phyloP scores from a whole-genome alignment of 2,797 vertebrate genomes.

The Rhynchonycteris naso region DNA sequence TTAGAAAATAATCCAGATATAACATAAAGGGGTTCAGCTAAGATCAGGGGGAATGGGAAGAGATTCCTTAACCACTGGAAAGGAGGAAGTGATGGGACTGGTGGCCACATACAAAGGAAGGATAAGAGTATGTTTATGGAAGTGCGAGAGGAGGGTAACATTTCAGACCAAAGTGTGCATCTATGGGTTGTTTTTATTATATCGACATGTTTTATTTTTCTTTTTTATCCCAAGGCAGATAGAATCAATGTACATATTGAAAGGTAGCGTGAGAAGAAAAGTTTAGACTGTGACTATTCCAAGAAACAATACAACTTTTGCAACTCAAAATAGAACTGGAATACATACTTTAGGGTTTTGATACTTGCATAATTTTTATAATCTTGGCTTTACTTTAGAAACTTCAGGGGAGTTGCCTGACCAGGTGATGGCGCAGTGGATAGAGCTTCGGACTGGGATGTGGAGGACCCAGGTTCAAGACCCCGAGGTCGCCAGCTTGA shows the following conservation, averaged over 20 bases:
- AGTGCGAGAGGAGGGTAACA: neutral
- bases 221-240: neutral
- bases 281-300: neutral
- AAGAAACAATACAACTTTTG: constrained; percentile 18
- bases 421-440: too few relatives aligned
- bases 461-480: too few relatives aligned
- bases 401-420: too few relatives aligned
- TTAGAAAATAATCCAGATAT: neutral
- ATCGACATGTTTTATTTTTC: neutral
- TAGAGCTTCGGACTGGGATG: too few relatives aligned
- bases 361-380: neutral
- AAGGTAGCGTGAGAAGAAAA: neutral
- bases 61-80: neutral
- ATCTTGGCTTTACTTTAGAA: constrained; percentile 1
- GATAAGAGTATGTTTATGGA: neutral
- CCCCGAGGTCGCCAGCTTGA: too few relatives aligned
- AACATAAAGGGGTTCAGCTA: neutral
- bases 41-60: neutral
- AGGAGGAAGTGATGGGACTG: neutral
- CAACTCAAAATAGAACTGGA: neutral
- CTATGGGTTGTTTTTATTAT: neutral
- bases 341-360: neutral
- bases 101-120: neutral
- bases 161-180: neutral
- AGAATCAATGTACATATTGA: neutral